Conservation (phyloP, 2,888 invertebrate genomes). For the Acleris cristana region DNA sequence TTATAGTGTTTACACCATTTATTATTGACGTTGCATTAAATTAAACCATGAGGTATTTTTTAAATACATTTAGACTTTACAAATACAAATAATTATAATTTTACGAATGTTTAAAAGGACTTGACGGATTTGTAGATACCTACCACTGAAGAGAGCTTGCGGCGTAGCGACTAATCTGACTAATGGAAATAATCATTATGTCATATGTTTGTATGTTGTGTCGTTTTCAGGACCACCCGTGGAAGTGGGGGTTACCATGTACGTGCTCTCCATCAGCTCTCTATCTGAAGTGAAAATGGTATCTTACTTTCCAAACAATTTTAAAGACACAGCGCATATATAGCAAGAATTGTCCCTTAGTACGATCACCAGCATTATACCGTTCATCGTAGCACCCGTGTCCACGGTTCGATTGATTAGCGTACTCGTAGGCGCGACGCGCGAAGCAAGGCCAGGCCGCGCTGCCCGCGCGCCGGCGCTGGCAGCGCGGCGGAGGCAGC, state of each 20-base stretch:
- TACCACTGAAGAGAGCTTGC: slow-evolving; percentile 18
- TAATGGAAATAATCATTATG: slow-evolving; percentile 30
- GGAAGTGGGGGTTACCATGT: slow-evolving; percentile 93
- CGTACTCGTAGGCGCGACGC: slow-evolving; percentile 56
- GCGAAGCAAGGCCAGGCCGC: slow-evolving; percentile 41
- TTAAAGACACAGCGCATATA: slow-evolving; percentile 78
- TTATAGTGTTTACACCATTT: too few species aligned
- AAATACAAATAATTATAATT: too few species aligned
- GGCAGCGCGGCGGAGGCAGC: slow-evolving; percentile 45
- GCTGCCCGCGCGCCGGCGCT: slow-evolving; percentile 41
- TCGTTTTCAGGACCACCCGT: slow-evolving; percentile 90
- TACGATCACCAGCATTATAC: slow-evolving; percentile 78
- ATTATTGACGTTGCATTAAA: too few species aligned
- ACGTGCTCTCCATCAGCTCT: slow-evolving; percentile 93
- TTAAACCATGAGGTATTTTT: too few species aligned
- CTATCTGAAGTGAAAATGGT: slow-evolving; percentile 93
- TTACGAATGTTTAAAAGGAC: too few species aligned
- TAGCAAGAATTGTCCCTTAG: slow-evolving; percentile 76
- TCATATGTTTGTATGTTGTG: slow-evolving; percentile 60
- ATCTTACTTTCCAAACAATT: slow-evolving; percentile 72
- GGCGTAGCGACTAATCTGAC: slow-evolving; percentile 10
- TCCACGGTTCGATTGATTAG: slow-evolving; percentile 76
- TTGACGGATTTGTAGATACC: too few species aligned
- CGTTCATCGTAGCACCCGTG: slow-evolving; percentile 82
- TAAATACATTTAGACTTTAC: too few species aligned